Base-by-base conservation (phyloP, 1,140 invertebrate genomes). In the Campoletis sonorensis region DNA sequence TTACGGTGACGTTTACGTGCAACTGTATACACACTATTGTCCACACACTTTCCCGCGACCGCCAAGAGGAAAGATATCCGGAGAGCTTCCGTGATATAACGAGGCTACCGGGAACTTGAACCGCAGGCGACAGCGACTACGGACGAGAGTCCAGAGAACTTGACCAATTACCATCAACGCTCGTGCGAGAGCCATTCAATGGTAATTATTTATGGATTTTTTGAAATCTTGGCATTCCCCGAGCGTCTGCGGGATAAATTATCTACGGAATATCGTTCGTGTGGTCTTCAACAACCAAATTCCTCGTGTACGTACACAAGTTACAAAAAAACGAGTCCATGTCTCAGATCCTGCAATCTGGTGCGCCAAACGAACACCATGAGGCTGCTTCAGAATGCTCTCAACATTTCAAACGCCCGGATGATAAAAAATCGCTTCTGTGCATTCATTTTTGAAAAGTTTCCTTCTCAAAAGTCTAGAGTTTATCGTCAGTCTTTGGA, bases 171-270 rank as follows among this genome's bases (percentile, higher is more conserved):
- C 71, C 45, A n/a, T 49, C n/a, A 73, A 45, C 37, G n/a, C 40
- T 73, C 10, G 37, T 51, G 71, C 71, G n/a, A 27, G 23, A 5
- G 21, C 40, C 51, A 40, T 40, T 37, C 27, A 40, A 37, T 40
- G 11, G 23, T 73, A 73, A 51, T 73, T 45, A 73, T 73, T 73
- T 73, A 73, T 73, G 21, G 71, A 73, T 73, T 73, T 73, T 73
- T 51, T 16, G 71, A 21, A 73, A 51, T 73, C 71, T 16, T 26
- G n/a, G 40, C 40, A 73, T 73, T 27, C 23, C 27, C 21, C 30
- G 68, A 21, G 16, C 5, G 5, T 26, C 7, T 11, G 33, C 68
- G 33, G 5, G 30, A 27, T 27, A 23, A 68, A 68, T 58, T 58
- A 58, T 58, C 54, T 23, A 4, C 18, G 21, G 54, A 58, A 23